Percentiles rank a stretch among this genome's conserved stretches.
These are phyloP conservation scores for Tachina grossa DNA, from an alignment of 2,888 invertebrate species.

Conservation along the genomic window DNA sequence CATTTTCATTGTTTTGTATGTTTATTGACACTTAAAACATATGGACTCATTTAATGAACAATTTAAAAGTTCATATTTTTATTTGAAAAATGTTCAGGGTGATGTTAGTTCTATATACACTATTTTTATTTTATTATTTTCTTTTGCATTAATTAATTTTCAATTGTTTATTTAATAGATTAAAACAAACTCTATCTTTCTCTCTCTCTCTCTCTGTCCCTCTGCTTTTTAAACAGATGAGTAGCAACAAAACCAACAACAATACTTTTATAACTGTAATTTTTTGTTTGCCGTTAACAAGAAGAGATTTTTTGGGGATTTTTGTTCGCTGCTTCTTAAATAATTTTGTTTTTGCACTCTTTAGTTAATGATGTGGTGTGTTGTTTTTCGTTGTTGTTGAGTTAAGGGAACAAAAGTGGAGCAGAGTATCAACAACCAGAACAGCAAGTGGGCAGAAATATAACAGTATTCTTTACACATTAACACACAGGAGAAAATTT, in stretches of 20 bases:
- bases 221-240: background rate
- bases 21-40: constrained; percentile 5
- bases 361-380: constrained; percentile 19
- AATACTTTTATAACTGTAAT: constrained; percentile 28
- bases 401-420: constrained; percentile 22
- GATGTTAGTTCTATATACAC: background rate
- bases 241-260: background rate
- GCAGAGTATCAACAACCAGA: constrained; percentile 16
- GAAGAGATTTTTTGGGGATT: constrained; percentile 45
- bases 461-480: constrained; percentile 53
- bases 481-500: constrained; percentile 56
- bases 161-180: background rate
- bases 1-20: background rate
- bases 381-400: constrained; percentile 7
- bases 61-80: background rate
- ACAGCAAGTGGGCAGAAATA: constrained; percentile 40
- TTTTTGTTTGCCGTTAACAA: background rate
- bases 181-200: background rate
- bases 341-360: constrained; percentile 23
- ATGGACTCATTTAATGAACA: background rate
- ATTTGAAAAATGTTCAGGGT: background rate
- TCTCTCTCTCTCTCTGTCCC: constrained; percentile 18
- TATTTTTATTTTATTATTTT: background rate
- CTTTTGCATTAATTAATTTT: constrained; percentile 14
- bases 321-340: constrained; percentile 21